These are phyloP conservation scores for Thamnophis sirtalis DNA, from an alignment of 2,113 vertebrate species.

Conservation along the genomic window DNA sequence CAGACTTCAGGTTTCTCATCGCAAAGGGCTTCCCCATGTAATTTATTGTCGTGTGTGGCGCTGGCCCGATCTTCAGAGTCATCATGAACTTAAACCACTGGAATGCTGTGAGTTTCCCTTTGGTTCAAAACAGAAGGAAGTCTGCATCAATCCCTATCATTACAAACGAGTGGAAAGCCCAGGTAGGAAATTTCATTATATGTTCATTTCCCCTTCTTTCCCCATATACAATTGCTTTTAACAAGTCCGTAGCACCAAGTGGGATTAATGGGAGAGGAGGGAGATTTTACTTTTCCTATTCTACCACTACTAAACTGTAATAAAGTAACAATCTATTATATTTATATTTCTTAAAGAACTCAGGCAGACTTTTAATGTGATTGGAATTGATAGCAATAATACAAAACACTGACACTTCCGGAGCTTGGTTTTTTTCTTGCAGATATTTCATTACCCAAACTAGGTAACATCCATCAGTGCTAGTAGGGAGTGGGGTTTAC, in stretches of 20 bases:
- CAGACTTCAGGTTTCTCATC: constrained; percentile 91
- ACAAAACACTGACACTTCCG: not conserved
- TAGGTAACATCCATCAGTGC: too few species aligned
- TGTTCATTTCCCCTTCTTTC: constrained; percentile 7
- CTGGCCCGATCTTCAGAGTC: constrained; percentile 96
- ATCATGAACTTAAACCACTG: constrained; percentile 94
- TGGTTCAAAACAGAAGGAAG: constrained; percentile 96
- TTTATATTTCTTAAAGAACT: not conserved
- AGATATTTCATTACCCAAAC: too few species aligned
- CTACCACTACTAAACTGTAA: constrained; percentile 1
- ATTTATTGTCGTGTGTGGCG: constrained; percentile 97
- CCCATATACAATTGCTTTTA: not conserved
- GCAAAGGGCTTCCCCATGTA: constrained; percentile 91
- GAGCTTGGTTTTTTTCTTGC: not conserved
- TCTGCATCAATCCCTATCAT: constrained; percentile 98
- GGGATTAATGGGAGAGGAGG: not conserved
- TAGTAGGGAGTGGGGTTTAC: too few species aligned
- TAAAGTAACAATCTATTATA: not conserved
- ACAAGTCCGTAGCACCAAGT: not conserved
- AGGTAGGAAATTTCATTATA: constrained; percentile 72
- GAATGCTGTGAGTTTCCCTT: constrained; percentile 97
- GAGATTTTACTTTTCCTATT: not conserved
- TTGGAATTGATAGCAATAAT: not conserved
- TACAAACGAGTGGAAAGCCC: constrained; percentile 97
- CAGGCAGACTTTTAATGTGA: not conserved